phyloP scores from a whole-genome alignment of 2,113 vertebrate species.

The Solea solea region DNA sequence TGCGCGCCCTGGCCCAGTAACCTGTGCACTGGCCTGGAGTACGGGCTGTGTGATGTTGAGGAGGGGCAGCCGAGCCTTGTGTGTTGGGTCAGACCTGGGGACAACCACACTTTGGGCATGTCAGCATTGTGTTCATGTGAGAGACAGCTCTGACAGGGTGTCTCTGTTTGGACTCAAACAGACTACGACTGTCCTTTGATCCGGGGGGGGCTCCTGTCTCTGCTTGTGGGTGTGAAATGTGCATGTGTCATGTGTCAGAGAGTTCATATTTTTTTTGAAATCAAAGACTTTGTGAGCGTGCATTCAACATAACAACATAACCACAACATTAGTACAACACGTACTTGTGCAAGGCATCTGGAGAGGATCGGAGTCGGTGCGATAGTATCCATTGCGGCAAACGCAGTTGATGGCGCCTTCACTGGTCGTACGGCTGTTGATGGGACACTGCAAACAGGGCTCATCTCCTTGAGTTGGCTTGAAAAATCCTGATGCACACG shows the following conservation, averaged over 20 bases:
- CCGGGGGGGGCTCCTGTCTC: slow-evolving; percentile 49
- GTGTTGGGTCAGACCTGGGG: slow-evolving; percentile 60
- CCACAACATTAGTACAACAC: slow-evolving; percentile 51
- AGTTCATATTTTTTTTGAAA: slow-evolving; percentile 45
- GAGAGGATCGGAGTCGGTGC: slow-evolving; percentile 91
- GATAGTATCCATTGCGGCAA: slow-evolving; percentile 93
- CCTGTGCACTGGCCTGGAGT: slow-evolving; percentile 60
- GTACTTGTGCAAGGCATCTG: slow-evolving; percentile 98
- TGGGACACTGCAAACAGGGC: slow-evolving; percentile 90
- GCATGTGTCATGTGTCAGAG: slow-evolving; percentile 39
- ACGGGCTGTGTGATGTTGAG: slow-evolving; percentile 65
- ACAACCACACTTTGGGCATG: slow-evolving; percentile 63
- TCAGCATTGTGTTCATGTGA: slow-evolving; percentile 48
- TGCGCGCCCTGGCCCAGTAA: slow-evolving; percentile 68
- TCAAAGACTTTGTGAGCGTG: slow-evolving; percentile 28
- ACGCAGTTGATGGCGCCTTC: slow-evolving; percentile 95
- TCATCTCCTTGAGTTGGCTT: slow-evolving; percentile 95
- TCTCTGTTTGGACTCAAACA: slow-evolving; percentile 57
- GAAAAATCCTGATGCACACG: slow-evolving; percentile 89
- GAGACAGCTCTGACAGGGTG: slow-evolving; percentile 69
- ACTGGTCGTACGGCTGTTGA: slow-evolving; percentile 95
- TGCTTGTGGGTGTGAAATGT: slow-evolving; percentile 45
- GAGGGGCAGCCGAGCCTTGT: slow-evolving; percentile 55
- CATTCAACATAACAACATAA: neutral
- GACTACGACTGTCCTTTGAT: slow-evolving; percentile 62